These are phyloP conservation scores for Thunnus maccoyii DNA, from an alignment of 2,113 vertebrate genomes.

Conservation along the genomic window DNA sequence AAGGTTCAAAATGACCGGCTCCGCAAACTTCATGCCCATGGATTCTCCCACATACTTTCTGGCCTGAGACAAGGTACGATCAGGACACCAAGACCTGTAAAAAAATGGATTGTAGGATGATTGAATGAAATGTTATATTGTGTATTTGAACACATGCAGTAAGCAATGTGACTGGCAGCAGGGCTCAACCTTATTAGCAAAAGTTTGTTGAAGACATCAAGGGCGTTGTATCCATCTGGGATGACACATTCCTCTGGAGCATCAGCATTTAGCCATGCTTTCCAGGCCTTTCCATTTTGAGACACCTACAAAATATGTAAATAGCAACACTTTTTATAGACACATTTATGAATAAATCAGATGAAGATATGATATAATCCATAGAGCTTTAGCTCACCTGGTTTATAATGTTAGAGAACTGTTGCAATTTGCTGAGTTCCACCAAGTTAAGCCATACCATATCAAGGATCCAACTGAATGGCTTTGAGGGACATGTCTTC, in stretches of 20 bases:
- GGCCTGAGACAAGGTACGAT: conserved; percentile 86
- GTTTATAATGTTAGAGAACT: conserved; percentile 88
- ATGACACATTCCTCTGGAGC: conserved; percentile 88
- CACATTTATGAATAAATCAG: background rate
- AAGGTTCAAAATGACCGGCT: conserved; percentile 89
- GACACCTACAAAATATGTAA: conserved; percentile 47
- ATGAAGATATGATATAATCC: background rate
- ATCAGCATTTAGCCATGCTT: conserved; percentile 90
- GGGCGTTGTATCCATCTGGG: conserved; percentile 88
- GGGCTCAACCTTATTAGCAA: conserved; percentile 86
- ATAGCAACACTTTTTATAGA: background rate
- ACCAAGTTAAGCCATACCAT: conserved; percentile 94
- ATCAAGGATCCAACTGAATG: conserved; percentile 91
- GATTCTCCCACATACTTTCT: conserved; percentile 89
- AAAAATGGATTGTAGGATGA: background rate
- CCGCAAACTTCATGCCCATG: conserved; percentile 87
- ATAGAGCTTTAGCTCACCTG: conserved; percentile 78
- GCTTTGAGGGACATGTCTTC: conserved; percentile 90
- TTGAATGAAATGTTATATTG: conserved; percentile 1
- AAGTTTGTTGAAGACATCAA: conserved; percentile 89
- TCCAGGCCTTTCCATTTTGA: conserved; percentile 90
- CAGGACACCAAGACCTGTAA: conserved; percentile 89
- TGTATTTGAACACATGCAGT: background rate
- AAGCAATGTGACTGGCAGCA: background rate
- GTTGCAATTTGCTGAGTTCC: conserved; percentile 89